These are phyloP conservation scores for Drosophila leontia DNA, from an alignment of 1,140 invertebrate genomes.

Conservation along the genomic window DNA sequence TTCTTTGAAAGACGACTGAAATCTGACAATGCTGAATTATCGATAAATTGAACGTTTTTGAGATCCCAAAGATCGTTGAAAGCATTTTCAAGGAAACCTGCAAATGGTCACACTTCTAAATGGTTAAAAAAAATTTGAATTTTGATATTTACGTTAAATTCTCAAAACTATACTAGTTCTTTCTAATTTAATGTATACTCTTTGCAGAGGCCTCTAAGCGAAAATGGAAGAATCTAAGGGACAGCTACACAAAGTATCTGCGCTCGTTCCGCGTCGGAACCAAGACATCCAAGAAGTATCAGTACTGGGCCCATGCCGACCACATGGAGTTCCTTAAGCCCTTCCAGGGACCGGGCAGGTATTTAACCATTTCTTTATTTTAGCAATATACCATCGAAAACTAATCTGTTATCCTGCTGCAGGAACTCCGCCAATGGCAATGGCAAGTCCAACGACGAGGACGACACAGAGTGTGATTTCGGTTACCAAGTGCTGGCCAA, in stretches of 20 bases:
- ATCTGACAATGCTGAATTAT: no score
- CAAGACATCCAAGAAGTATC: constrained; percentile 84
- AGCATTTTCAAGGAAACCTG: no score
- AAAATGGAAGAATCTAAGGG: constrained; percentile 84
- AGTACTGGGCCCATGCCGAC: constrained; percentile 84
- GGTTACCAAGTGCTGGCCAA: constrained; percentile 81
- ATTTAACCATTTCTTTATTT: neutral
- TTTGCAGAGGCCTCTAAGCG: constrained; percentile 81
- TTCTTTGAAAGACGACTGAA: neutral
- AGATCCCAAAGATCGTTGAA: no score
- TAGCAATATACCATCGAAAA: neutral
- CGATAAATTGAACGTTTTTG: no score
- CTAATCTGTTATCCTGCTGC: neutral
- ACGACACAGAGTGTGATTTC: constrained; percentile 81
- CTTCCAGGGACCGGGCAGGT: constrained; percentile 82
- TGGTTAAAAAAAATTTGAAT: no score
- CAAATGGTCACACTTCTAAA: no score
- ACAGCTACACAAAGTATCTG: constrained; percentile 84
- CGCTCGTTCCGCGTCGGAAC: constrained; percentile 83
- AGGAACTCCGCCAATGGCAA: constrained; percentile 72
- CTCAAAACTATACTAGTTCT: no score
- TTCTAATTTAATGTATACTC: neutral
- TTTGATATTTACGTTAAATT: no score
- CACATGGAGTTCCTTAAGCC: constrained; percentile 84
- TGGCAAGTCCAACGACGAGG: constrained; percentile 77